Evolutionary conservation across 2,888 invertebrate species (phyloP), one percentile per base, ranked within the genome.

Genomic region (Andrena flavipes): DNA sequence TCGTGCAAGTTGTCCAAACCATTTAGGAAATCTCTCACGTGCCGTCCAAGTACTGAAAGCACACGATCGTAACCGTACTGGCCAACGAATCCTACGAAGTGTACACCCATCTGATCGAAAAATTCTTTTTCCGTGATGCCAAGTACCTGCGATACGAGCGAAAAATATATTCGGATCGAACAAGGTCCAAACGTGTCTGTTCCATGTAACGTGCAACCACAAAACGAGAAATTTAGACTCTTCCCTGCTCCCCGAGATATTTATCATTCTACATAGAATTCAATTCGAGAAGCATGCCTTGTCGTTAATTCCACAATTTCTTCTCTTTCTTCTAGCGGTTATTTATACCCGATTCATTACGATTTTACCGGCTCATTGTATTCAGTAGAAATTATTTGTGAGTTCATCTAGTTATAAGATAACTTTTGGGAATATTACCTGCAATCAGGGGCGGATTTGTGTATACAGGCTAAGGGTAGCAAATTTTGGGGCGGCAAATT

Each of bases 1-100:
- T 99, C 99, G 94, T 99, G 99, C 30, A 99, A 95, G 94, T 99
- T 99, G 94, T 99, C 99, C 88, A 99, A 95, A 0, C 98, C 99
- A 92, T 99, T 99, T 2, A 99, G 96, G 92, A 99, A 99, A 94
- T 99, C 99, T 72, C 99, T 95, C 96, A 99, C 97, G 93, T 99
- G 98, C 5, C 99, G 95, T 0, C 99, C 99, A 23, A 98, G 95
- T 0, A 98, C 98, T 1, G 98, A 97, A 6, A 98, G 94, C 0
- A 98, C 98, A 70, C 98, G 95, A 94, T 99, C 99, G 94, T 99
- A 99, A 16, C 99, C 99, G 92, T 99, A 99, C 90, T 98, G 98
- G 30, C 98, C 97, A 8, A 99, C 98, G 94, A 98, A 99, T 8
- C 97, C 96, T 42, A 99, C 98, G 94, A 99, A 99, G 92, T 97